Evolutionary conservation across 30 jellyfish, hydroid and myxozoan genomes (phyloP).

Genomic region (Cassiopea andromeda): DNA sequence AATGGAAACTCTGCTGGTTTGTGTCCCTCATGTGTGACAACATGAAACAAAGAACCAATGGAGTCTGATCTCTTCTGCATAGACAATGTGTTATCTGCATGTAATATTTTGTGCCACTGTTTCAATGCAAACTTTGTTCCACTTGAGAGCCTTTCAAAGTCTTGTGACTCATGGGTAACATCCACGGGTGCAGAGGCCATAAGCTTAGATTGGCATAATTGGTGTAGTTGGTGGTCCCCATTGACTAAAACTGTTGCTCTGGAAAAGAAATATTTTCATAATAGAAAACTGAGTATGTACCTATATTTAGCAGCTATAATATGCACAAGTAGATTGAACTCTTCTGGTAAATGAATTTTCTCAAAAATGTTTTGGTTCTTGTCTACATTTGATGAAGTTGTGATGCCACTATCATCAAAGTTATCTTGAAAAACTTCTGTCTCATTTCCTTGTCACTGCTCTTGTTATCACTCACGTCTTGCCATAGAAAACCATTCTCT

Average conservation of each 20-base stretch:
- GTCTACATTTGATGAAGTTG: too few relatives aligned
- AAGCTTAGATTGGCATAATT: slow-evolving; percentile 59
- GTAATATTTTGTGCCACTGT: slow-evolving; percentile 46
- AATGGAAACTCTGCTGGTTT: slow-evolving; percentile 66
- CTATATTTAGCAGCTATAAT: too few relatives aligned
- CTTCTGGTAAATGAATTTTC: too few relatives aligned
- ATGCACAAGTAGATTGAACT: too few relatives aligned
- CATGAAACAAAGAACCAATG: slow-evolving; percentile 68
- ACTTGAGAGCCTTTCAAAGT: slow-evolving; percentile 62
- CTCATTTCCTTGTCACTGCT: too few relatives aligned
- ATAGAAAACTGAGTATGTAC: too few relatives aligned
- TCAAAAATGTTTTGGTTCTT: too few relatives aligned
- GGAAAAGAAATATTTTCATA: not conserved
- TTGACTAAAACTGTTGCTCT: slow-evolving; percentile 58
- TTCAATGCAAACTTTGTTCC: slow-evolving; percentile 69
- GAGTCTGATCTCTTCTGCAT: slow-evolving; percentile 48
- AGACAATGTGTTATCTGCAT: slow-evolving; percentile 20
- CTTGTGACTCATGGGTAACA: slow-evolving; percentile 36
- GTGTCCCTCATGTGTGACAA: slow-evolving; percentile 76
- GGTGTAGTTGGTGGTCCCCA: slow-evolving; percentile 43
- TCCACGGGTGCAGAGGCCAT: slow-evolving; percentile 65
- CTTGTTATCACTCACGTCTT: too few relatives aligned
- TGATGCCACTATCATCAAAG: too few relatives aligned
- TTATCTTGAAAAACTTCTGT: too few relatives aligned
- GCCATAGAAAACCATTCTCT: too few relatives aligned